Evolutionary conservation across 2,797 vertebrate genomes (phyloP).

Genomic region (Characodon lateralis): DNA sequence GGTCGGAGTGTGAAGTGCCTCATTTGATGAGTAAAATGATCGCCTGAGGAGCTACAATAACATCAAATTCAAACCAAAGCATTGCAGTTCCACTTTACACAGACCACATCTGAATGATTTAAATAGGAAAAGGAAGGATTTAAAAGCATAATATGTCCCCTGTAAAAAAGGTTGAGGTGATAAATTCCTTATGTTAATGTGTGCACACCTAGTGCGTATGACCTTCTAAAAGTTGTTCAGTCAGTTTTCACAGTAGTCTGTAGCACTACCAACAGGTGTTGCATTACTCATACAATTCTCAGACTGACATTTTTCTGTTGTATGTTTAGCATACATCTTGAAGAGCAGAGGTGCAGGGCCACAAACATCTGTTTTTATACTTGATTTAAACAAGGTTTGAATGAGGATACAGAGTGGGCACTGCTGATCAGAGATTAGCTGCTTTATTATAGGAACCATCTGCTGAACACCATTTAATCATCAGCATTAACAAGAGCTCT

Average conservation of each 20-base stretch:
- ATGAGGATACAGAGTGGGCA: conserved; percentile 42
- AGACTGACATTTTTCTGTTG: conserved; percentile 58
- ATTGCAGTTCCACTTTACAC: too few species aligned
- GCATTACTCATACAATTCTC: conserved; percentile 53
- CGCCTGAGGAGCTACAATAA: too few species aligned
- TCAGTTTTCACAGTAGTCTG: conserved; percentile 38
- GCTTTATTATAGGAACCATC: conserved; percentile 71
- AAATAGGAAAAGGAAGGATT: too few species aligned
- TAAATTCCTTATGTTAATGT: not conserved
- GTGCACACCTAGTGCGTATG: not conserved
- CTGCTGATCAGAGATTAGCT: conserved; percentile 55
- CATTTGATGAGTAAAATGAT: too few species aligned
- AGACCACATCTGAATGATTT: too few species aligned
- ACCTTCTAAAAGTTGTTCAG: conserved; percentile 32
- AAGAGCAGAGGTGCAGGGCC: conserved; percentile 20
- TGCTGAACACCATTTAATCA: conserved; percentile 67
- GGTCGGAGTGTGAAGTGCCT: too few species aligned
- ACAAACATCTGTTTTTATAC: conserved; percentile 53
- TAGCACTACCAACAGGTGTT: not conserved
- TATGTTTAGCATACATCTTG: conserved; percentile 41
- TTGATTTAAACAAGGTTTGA: conserved; percentile 61
- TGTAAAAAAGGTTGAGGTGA: not conserved
- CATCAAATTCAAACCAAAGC: too few species aligned
- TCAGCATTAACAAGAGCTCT: conserved; percentile 35
- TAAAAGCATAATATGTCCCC: too few species aligned